These are phyloP conservation scores for Chrysocyon brachyurus DNA, from an alignment of 2,797 vertebrate genomes.

Conservation along the genomic window DNA sequence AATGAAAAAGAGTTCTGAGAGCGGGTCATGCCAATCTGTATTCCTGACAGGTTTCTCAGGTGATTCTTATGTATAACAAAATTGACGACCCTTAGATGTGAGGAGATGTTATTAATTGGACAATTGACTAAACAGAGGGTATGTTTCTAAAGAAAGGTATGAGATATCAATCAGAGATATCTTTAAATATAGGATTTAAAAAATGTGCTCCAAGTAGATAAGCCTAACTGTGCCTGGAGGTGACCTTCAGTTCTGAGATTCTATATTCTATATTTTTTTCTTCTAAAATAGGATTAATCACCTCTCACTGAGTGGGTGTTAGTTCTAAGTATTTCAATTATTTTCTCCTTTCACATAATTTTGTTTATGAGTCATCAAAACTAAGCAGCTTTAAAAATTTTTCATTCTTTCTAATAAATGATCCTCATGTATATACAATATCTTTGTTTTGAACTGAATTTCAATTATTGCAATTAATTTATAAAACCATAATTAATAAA, in stretches of 20 bases:
- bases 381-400: constrained; percentile 63
- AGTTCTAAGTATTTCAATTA: constrained; percentile 63
- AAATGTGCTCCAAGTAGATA: constrained; percentile 66
- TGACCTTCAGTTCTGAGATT: constrained; percentile 63
- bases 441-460: not conserved
- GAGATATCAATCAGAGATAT: constrained; percentile 45
- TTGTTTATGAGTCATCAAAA: constrained; percentile 28
- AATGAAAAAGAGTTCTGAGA: not conserved
- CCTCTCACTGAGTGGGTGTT: not conserved
- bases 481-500: constrained; percentile 12
- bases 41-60: not conserved
- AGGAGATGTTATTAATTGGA: constrained; percentile 25
- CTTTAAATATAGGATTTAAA: constrained; percentile 52
- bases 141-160: constrained; percentile 22
- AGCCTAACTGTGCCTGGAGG: constrained; percentile 47
- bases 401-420: constrained; percentile 29
- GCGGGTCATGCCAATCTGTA: not conserved
- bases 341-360: constrained; percentile 41
- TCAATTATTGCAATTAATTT: not conserved
- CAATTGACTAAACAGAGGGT: not conserved
- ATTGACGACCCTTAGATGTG: not conserved
- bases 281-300: constrained; percentile 66
- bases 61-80: not conserved
- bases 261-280: not conserved
- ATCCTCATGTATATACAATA: not conserved